These are phyloP conservation scores for Brenthis hecate DNA, from an alignment of 2,888 invertebrate genomes.

Conservation along the genomic window DNA sequence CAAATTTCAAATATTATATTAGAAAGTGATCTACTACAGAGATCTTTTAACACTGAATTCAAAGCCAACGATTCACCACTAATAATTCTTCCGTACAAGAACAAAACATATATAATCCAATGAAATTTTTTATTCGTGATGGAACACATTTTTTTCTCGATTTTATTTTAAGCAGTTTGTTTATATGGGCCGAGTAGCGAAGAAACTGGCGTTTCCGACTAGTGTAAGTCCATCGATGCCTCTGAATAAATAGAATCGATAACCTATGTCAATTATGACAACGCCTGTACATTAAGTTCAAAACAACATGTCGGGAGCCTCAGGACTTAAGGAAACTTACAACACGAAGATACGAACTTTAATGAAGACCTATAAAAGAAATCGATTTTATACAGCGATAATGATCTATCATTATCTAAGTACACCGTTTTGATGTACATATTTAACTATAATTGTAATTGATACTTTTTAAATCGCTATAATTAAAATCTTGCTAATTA, in stretches of 20 bases:
- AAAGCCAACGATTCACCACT: constrained; percentile 54
- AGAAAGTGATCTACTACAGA: constrained; percentile 59
- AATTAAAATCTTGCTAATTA: no score
- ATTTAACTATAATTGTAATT: no score
- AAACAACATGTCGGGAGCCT: constrained; percentile 69
- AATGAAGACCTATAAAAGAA: no score
- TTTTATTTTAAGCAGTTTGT: constrained; percentile 44
- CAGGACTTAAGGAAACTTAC: constrained; percentile 39
- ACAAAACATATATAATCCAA: constrained; percentile 51
- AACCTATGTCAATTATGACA: constrained; percentile 75
- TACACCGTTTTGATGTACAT: no score
- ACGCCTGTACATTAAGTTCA: constrained; percentile 70
- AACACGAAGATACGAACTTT: constrained; percentile 29
- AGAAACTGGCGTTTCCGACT: constrained; percentile 72
- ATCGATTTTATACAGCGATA: no score
- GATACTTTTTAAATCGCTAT: no score
- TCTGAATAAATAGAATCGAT: constrained; percentile 73
- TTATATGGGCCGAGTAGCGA: constrained; percentile 49
- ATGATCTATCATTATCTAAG: no score
- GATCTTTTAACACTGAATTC: constrained; percentile 52
- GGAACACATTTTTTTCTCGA: constrained; percentile 51
- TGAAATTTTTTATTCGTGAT: constrained; percentile 48
- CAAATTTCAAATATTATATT: constrained; percentile 59
- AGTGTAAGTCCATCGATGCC: constrained; percentile 55
- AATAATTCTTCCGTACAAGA: constrained; percentile 51